Conservation (phyloP, 2,888 invertebrate genomes). For the Formica aserva region DNA sequence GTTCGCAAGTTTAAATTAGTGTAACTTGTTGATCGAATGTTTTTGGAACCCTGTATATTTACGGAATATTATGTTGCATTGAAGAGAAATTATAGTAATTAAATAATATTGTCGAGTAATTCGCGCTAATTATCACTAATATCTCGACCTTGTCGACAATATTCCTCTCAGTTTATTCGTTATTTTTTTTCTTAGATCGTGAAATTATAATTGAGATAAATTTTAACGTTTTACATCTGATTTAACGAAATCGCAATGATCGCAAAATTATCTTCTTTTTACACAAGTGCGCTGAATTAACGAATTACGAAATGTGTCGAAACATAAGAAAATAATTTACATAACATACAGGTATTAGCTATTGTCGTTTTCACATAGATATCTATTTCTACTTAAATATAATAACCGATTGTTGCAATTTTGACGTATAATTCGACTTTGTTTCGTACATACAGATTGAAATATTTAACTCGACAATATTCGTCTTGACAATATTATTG, state of each 20-base stretch:
- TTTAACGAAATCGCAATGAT: background rate
- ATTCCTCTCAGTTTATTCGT: background rate
- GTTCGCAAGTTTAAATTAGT: too few species aligned
- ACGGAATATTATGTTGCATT: background rate
- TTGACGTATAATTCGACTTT: background rate
- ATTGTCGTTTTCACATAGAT: background rate
- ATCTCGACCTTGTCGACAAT: background rate
- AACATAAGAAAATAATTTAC: background rate
- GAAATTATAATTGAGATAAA: conserved; percentile 3
- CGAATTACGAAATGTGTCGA: background rate
- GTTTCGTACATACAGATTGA: background rate
- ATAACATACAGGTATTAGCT: background rate
- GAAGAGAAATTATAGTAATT: background rate
- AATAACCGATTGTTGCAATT: background rate
- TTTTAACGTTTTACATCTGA: background rate
- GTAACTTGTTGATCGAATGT: too few species aligned
- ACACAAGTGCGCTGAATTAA: background rate
- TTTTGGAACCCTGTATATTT: too few species aligned
- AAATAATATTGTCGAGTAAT: conserved; percentile 1
- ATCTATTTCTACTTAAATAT: background rate
- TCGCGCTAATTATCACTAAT: background rate
- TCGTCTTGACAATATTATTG: background rate
- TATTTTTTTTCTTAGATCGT: background rate
- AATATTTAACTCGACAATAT: background rate
- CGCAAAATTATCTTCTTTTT: background rate